A percentile compares a stretch with the other conserved stretches of the same genome.
Evolutionary conservation across 2,888 invertebrate species (phyloP).

Genomic region (Pyralis farinalis): DNA sequence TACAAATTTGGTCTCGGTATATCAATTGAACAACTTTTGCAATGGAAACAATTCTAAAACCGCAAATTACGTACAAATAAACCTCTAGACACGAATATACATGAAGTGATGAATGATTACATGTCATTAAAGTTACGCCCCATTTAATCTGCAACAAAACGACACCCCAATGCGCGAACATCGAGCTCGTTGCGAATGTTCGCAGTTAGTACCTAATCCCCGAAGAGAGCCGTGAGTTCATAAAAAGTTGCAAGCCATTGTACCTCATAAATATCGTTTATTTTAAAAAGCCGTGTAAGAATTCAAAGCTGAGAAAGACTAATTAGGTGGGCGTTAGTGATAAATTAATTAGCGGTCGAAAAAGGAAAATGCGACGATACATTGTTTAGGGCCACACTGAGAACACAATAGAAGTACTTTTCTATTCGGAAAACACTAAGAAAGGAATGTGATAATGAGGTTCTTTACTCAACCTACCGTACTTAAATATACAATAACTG

Average conservation of each 20-base stretch:
- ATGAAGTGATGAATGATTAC: too few relatives aligned
- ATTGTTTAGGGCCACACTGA: background rate
- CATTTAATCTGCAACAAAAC: background rate
- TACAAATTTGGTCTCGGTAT: too few relatives aligned
- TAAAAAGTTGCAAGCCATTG: background rate
- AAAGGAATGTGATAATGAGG: background rate
- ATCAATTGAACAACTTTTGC: too few relatives aligned
- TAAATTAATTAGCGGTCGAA: background rate
- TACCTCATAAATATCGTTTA: background rate
- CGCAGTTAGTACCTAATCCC: slow-evolving; percentile 1
- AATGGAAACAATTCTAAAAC: too few relatives aligned
- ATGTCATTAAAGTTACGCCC: too few relatives aligned
- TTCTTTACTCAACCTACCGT: background rate
- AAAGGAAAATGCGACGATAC: background rate
- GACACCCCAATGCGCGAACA: background rate
- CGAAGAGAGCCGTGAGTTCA: background rate
- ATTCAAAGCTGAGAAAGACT: background rate
- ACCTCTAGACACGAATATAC: too few relatives aligned
- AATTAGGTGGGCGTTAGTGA: background rate
- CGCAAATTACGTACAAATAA: too few relatives aligned
- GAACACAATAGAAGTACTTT: background rate
- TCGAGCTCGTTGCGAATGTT: background rate
- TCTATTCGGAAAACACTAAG: background rate
- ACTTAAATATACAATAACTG: too few relatives aligned
- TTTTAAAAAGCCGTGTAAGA: background rate